Conservation (phyloP, 2,888 invertebrate genomes). For the Sinopyrophorus schimmeli region DNA sequence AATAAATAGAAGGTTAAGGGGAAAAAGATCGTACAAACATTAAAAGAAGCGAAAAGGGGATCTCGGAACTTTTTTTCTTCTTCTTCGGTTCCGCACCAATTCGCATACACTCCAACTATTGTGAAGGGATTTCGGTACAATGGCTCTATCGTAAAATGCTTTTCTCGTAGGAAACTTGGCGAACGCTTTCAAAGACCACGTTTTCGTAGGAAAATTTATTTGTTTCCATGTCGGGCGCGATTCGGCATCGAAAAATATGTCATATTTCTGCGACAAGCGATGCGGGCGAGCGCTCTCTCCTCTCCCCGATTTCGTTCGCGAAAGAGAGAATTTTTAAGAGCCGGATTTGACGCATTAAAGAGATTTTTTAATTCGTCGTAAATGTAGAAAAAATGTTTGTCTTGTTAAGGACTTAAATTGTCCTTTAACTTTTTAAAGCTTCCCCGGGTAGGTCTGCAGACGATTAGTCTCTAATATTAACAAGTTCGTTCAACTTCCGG, state of each 20-base stretch:
- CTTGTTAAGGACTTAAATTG: slow-evolving; percentile 8
- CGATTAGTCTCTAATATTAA: slow-evolving; percentile 19
- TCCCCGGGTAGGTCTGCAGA: slow-evolving; percentile 10
- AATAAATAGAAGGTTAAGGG: slow-evolving; percentile 3
- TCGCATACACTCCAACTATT: slow-evolving; percentile 11
- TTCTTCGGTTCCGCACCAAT: slow-evolving; percentile 4
- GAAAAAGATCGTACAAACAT: slow-evolving; percentile 11
- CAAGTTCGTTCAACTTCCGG: slow-evolving; percentile 25
- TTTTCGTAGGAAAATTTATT: slow-evolving; percentile 12
- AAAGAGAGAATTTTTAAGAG: too few species aligned
- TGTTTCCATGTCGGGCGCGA: slow-evolving; percentile 9
- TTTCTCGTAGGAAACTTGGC: slow-evolving; percentile 5
- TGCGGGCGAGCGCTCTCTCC: too few species aligned
- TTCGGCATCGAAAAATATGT: too few species aligned
- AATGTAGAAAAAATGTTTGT: too few species aligned
- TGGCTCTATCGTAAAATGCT: slow-evolving; percentile 8
- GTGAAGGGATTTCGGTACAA: slow-evolving; percentile 11
- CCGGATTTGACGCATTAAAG: too few species aligned
- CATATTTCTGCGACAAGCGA: too few species aligned
- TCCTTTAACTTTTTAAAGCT: slow-evolving; percentile 10
- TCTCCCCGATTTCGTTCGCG: too few species aligned
- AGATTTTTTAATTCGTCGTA: too few species aligned
- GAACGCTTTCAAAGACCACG: slow-evolving; percentile 13
- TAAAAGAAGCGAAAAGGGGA: slow-evolving; percentile 1
- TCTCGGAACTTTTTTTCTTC: slow-evolving; percentile 3